phyloP scores from a whole-genome alignment of 1,140 invertebrate species.

The Drosophila eugracilis region DNA sequence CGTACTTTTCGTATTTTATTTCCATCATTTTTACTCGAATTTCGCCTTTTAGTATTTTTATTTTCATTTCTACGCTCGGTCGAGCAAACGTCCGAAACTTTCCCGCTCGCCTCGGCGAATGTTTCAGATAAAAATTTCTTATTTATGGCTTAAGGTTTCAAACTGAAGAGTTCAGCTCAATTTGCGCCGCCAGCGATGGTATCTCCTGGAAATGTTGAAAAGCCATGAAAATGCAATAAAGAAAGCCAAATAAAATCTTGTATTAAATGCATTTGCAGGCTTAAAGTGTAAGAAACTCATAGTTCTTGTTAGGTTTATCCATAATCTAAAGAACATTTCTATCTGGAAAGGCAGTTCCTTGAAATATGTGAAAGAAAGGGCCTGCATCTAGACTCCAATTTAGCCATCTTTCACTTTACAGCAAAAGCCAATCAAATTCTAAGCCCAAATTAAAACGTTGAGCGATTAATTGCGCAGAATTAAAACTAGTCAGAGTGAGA shows the following conservation, averaged over 20 bases:
- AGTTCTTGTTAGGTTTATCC: background rate
- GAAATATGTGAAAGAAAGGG: background rate
- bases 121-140: slow-evolving; percentile 70
- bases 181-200: slow-evolving; percentile 30
- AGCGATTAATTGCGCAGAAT: slow-evolving; percentile 68
- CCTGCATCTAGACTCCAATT: slow-evolving; percentile 1
- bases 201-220: slow-evolving; percentile 16
- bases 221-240: slow-evolving; percentile 25
- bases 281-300: no score
- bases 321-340: background rate
- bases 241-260: slow-evolving; percentile 5
- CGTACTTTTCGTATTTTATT: slow-evolving; percentile 79
- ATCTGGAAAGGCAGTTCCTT: background rate
- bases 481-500: slow-evolving; percentile 53
- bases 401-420: slow-evolving; percentile 3
- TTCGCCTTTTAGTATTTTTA: slow-evolving; percentile 46
- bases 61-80: slow-evolving; percentile 44
- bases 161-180: slow-evolving; percentile 50
- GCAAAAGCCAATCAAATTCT: slow-evolving; percentile 50
- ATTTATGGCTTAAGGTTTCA: slow-evolving; percentile 64
- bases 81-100: slow-evolving; percentile 68
- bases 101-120: slow-evolving; percentile 55
- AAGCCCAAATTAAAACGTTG: slow-evolving; percentile 49
- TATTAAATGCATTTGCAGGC: background rate
- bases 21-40: slow-evolving; percentile 75